These are phyloP conservation scores for Melanerpes formicivorus DNA, from an alignment of 2,113 vertebrate genomes.

Conservation along the genomic window DNA sequence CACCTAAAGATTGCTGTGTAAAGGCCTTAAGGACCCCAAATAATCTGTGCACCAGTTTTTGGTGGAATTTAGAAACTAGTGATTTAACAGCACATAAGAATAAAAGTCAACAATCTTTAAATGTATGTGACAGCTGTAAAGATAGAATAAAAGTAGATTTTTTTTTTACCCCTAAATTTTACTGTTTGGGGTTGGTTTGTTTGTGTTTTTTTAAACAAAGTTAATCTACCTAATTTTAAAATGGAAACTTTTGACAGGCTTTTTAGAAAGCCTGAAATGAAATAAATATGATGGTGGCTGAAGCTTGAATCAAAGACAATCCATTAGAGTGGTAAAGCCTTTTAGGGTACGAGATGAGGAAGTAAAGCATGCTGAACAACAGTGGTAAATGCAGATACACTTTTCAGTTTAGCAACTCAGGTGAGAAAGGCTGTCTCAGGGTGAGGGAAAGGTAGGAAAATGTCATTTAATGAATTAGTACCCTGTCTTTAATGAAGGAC, in stretches of 20 bases:
- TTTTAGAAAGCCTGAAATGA: background rate
- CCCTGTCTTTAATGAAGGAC: background rate
- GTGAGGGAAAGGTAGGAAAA: background rate
- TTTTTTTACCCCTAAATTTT: background rate
- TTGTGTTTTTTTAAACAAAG: background rate
- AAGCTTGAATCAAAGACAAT: background rate
- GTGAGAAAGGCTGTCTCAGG: background rate
- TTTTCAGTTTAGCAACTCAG: background rate
- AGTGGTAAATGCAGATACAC: background rate
- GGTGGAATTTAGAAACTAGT: background rate
- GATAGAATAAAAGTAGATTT: background rate
- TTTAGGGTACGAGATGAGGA: background rate
- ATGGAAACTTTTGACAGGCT: background rate
- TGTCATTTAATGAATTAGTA: background rate
- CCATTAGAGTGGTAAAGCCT: background rate
- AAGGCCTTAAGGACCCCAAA: background rate
- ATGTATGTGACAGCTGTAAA: background rate
- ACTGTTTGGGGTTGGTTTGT: background rate
- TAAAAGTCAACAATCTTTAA: background rate
- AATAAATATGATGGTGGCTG: background rate
- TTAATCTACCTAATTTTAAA: background rate
- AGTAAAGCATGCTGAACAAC: background rate
- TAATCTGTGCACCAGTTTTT: background rate
- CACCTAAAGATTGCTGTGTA: background rate
- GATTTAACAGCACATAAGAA: background rate